Evolutionary conservation across 2,113 vertebrate genomes (phyloP), one percentile per base, ranked within the genome.

Genomic region (Periophthalmus modestus): DNA sequence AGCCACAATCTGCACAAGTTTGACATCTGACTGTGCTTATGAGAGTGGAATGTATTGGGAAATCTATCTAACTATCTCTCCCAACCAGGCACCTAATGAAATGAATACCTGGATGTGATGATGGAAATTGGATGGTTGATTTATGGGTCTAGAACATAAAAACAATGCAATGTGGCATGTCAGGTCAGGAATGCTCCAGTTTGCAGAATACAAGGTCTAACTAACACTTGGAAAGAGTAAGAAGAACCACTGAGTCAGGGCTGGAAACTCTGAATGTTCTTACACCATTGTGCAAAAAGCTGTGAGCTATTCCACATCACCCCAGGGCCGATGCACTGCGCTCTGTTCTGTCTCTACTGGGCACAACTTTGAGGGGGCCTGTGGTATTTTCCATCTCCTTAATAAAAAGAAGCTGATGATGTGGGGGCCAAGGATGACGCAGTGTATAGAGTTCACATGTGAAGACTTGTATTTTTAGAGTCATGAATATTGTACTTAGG

Each of bases 191-290:
- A 71, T 50, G 55, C 57, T 28, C 57, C 34, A 63, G 5, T 19
- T 23, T 72, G 67, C 59, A 80, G 62, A 77, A 50, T 71, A 69
- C 72, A 21, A 70, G 75, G 34, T 58, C 48, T 11, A 66, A 68
- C 36, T 70, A 73, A 73, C 68, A 54, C 13, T 36, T 54, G 61
- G 62, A 75, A 3, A 63, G 66, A 68, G 19, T 71, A 73, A 55
- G 50, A 74, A 57, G 67, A 82, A 77, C 57, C 73, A 71, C 85
- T 88, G 87, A 90, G 83, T 92, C 89, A 85, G 79, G 88, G 78
- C 80, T 93, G 93, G 92, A 92, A 93, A 93, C 85, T 94, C 88
- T 93, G 92, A 93, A 91, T 92, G 86, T 90, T 91, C 88, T 89
- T 59, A 82, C 72, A 50, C 91, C 84, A 82, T 89, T 83, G 85